A percentile compares a stretch with the other conserved stretches of the same genome.
phyloP scores from a whole-genome alignment of 2,797 vertebrate species.

The Phataginus tetradactyla region DNA sequence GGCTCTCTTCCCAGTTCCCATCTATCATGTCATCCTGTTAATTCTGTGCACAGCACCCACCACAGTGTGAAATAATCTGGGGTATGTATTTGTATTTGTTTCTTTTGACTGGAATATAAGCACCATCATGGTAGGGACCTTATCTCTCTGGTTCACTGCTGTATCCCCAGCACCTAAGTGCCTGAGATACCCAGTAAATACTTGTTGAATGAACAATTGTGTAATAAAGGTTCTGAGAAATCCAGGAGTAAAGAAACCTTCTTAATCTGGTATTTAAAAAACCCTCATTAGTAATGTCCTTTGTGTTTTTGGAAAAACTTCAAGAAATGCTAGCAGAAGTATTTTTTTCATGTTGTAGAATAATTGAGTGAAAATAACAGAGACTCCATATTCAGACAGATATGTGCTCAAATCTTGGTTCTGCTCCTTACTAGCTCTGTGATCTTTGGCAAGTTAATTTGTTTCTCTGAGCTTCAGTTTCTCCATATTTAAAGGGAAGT shows the following conservation, averaged over 20 bases:
- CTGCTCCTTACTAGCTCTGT: neutral
- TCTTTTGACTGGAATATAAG: slow-evolving; percentile 28
- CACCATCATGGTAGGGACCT: neutral
- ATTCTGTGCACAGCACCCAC: neutral
- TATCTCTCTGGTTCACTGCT: neutral
- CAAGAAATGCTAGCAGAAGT: slow-evolving; percentile 5
- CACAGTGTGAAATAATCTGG: neutral
- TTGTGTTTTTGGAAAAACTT: neutral
- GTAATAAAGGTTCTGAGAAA: neutral
- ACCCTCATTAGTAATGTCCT: neutral
- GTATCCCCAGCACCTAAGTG: neutral
- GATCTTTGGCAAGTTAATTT: neutral
- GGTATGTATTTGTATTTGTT: neutral
- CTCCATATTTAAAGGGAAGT: neutral
- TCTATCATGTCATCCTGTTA: neutral
- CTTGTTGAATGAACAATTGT: neutral
- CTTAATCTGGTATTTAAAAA: neutral
- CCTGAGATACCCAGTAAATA: neutral
- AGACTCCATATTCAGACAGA: neutral
- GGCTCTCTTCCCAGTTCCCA: neutral
- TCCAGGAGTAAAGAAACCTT: neutral
- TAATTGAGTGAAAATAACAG: slow-evolving; percentile 19
- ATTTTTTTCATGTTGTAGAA: neutral
- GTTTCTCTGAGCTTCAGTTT: neutral
- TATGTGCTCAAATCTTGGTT: neutral